Percentiles rank a stretch among this genome's conserved stretches.
Conservation (phyloP, 2,113 vertebrate species). For the Campylomormyrus tamandua region DNA sequence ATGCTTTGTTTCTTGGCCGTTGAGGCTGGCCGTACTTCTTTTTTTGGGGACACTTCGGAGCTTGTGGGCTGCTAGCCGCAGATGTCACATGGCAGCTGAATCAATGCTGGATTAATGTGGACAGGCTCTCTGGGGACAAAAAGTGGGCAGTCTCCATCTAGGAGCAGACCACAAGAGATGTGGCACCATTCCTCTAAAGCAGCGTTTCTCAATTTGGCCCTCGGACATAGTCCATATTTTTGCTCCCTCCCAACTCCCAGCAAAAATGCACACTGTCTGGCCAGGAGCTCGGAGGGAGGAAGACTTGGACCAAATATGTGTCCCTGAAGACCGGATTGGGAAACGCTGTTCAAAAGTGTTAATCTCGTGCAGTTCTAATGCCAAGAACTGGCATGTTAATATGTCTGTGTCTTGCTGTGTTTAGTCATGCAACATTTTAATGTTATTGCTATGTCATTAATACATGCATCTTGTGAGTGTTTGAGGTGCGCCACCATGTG, state of each 20-base stretch:
- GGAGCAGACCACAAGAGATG: background rate
- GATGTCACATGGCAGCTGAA: background rate
- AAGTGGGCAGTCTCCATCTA: background rate
- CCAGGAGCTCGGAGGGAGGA: too few relatives aligned
- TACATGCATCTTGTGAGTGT: background rate
- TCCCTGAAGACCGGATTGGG: too few relatives aligned
- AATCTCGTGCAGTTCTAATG: background rate
- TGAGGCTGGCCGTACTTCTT: background rate
- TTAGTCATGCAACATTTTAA: background rate
- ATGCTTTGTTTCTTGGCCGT: background rate
- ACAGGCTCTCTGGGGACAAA: background rate
- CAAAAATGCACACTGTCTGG: too few relatives aligned
- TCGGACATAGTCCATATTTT: too few relatives aligned
- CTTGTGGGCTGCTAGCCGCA: background rate
- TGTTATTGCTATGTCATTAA: background rate
- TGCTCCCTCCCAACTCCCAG: too few relatives aligned
- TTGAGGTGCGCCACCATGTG: background rate
- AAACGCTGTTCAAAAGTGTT: background rate
- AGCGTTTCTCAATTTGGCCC: background rate
- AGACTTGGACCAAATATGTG: too few relatives aligned
- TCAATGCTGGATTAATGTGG: background rate
- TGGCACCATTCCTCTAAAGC: background rate
- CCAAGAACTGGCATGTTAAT: background rate
- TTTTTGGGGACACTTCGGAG: background rate
- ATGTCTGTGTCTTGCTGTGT: background rate